These are phyloP conservation scores for Eudasyphora cyanicolor DNA, from an alignment of 2,888 invertebrate genomes.

Conservation along the genomic window DNA sequence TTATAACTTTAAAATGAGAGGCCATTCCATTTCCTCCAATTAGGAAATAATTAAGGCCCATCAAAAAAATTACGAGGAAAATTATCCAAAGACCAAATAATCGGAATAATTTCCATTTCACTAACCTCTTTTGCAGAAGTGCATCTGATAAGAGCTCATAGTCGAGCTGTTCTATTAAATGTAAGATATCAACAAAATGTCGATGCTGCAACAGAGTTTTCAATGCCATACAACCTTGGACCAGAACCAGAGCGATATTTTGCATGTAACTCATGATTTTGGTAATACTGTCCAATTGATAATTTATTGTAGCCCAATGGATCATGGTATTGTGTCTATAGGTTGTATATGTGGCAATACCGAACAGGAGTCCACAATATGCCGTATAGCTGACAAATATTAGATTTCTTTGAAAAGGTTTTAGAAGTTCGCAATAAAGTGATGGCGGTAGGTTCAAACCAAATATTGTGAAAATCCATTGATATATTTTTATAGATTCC, in stretches of 20 bases:
- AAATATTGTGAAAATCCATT: slow-evolving; percentile 18
- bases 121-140: background rate
- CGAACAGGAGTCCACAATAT: background rate
- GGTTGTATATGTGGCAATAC: background rate
- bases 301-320: no score
- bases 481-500: slow-evolving; percentile 22
- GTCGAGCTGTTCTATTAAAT: background rate
- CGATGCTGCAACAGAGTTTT: background rate
- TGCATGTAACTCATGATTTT: slow-evolving; percentile 12
- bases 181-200: background rate
- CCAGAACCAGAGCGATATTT: background rate
- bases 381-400: background rate
- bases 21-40: background rate
- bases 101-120: background rate
- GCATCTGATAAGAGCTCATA: background rate
- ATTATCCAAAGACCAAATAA: background rate
- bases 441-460: slow-evolving; percentile 25
- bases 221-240: slow-evolving; percentile 5
- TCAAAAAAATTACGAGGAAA: background rate
- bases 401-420: background rate
- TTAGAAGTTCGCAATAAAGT: no score
- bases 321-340: background rate
- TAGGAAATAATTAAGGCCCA: background rate
- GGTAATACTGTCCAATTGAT: slow-evolving; percentile 25
- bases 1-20: background rate